Conservation (phyloP, 2,888 invertebrate species). For the Trichopria drosophilae region DNA sequence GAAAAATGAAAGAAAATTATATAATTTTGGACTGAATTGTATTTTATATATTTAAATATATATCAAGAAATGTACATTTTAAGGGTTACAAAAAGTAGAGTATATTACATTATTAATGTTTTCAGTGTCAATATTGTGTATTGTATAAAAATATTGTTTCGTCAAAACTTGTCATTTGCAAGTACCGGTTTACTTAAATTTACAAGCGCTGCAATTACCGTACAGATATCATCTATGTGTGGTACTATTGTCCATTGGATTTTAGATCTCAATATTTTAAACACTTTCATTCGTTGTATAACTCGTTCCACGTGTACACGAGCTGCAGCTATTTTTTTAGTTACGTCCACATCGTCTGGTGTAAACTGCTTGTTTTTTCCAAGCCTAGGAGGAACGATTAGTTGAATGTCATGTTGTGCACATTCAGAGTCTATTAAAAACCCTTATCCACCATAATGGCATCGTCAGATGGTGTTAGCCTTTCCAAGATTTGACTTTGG, state of each 20-base stretch:
- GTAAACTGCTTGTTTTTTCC: conserved; percentile 23
- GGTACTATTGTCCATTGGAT: conserved; percentile 1
- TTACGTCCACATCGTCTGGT: conserved; percentile 13
- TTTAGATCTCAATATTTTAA: too few species aligned
- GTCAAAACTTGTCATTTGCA: too few species aligned
- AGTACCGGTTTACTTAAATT: conserved; percentile 20
- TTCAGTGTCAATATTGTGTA: too few species aligned
- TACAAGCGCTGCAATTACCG: neutral
- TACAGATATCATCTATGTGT: conserved; percentile 13
- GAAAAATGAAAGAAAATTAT: too few species aligned
- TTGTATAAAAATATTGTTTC: too few species aligned
- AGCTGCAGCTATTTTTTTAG: conserved; percentile 14
- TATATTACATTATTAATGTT: too few species aligned
- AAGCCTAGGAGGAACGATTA: conserved; percentile 31
- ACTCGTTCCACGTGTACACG: conserved; percentile 30
- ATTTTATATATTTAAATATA: too few species aligned
- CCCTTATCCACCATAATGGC: conserved; percentile 41
- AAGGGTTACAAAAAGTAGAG: too few species aligned
- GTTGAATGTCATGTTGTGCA: conserved; percentile 11
- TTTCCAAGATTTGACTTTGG: conserved; percentile 29
- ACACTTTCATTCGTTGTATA: conserved; percentile 23
- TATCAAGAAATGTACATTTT: too few species aligned
- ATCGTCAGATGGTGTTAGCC: conserved; percentile 13
- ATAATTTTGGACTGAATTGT: too few species aligned
- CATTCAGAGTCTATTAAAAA: conserved; percentile 39